Conservation (phyloP, 1,140 invertebrate genomes). For the Pseudomyrmex dendroicus region DNA sequence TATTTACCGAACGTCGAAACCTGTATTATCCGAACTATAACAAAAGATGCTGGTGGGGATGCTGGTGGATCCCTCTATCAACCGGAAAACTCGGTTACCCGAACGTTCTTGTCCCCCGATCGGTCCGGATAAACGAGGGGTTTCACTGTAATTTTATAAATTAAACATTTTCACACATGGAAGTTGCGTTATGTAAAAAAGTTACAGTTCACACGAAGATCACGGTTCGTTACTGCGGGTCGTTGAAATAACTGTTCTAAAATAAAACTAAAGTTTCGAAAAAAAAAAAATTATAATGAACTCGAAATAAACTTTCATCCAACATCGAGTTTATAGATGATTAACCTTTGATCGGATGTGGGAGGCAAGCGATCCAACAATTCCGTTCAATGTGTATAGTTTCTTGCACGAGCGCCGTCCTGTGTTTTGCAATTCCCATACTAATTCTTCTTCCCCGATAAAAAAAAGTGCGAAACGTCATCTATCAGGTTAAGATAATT, state of each 20-base stretch:
- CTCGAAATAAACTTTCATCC: conserved; percentile 30
- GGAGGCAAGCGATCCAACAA: conserved; percentile 30
- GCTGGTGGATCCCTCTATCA: no score
- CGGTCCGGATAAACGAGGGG: no score
- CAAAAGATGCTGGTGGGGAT: no score
- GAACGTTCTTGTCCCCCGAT: no score
- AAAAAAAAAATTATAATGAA: not conserved
- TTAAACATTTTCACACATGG: no score
- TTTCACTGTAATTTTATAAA: no score
- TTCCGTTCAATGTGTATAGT: conserved; percentile 14
- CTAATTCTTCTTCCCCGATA: not conserved
- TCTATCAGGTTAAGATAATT: not conserved
- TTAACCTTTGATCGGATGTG: conserved; percentile 36
- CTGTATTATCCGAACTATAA: no score
- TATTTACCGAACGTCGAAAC: no score
- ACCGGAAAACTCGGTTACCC: no score
- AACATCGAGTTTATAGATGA: not conserved
- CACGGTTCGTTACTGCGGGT: no score
- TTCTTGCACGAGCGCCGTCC: not conserved
- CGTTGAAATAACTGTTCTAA: not conserved
- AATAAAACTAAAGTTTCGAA: not conserved
- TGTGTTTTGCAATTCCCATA: not conserved
- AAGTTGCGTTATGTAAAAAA: no score
- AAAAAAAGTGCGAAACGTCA: not conserved
- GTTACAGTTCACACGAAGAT: not conserved